Conservation (phyloP, 2,113 vertebrate species). For the Lamprotornis superbus region DNA sequence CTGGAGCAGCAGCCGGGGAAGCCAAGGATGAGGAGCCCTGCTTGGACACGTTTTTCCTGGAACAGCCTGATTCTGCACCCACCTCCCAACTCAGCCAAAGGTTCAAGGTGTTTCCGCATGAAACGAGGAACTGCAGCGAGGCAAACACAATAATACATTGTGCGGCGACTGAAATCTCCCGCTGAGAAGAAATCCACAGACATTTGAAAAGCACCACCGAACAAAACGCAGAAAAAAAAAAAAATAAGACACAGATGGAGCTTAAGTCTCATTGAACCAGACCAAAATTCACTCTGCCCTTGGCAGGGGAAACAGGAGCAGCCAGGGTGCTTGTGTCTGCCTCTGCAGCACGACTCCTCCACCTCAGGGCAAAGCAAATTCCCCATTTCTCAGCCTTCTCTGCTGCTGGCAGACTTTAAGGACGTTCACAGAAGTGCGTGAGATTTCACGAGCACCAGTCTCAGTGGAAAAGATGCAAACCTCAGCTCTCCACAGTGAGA, state of each 20-base stretch:
- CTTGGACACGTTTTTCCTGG: background rate
- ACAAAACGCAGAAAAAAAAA: background rate
- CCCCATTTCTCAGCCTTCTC: background rate
- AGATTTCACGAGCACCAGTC: background rate
- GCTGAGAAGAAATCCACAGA: background rate
- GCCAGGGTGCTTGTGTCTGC: background rate
- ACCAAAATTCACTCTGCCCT: background rate
- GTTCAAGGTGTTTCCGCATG: constrained; percentile 48
- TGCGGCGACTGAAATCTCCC: constrained; percentile 9
- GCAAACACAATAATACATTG: constrained; percentile 28
- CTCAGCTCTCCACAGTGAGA: background rate
- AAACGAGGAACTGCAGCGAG: constrained; percentile 6
- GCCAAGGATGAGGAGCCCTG: background rate
- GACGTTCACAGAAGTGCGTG: background rate
- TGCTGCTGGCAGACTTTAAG: background rate
- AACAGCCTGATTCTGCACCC: constrained; percentile 4
- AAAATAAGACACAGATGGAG: background rate
- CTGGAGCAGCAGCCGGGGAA: background rate
- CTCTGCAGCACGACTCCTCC: background rate
- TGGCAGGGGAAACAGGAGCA: background rate
- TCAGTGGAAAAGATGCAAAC: background rate
- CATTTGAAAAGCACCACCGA: background rate
- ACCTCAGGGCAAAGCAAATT: background rate
- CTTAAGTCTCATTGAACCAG: background rate
- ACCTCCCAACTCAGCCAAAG: constrained; percentile 26